Evolutionary conservation across 2,113 vertebrate species (phyloP).

Genomic region (Terrapene triunguis): DNA sequence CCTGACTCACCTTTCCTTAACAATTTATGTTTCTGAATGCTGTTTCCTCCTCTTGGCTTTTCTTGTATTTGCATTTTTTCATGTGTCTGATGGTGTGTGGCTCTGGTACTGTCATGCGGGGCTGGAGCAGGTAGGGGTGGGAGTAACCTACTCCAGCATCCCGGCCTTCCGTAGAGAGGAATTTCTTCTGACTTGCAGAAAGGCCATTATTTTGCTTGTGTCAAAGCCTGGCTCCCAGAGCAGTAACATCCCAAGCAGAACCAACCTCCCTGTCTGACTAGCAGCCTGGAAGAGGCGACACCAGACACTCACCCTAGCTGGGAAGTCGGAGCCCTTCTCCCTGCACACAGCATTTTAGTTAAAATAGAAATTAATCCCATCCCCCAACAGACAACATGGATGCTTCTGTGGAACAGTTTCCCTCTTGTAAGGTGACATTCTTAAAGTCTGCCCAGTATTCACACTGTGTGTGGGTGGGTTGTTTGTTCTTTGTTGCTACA

Average conservation of each 20-base stretch:
- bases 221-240: background rate
- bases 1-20: background rate
- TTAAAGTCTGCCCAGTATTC: background rate
- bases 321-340: accelerated
- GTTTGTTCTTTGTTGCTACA: conserved; percentile 5
- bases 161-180: background rate
- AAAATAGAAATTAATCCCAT: background rate
- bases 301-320: background rate
- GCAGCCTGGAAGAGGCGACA: background rate
- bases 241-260: background rate
- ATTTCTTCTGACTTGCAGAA: background rate
- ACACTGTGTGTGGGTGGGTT: background rate
- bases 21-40: background rate
- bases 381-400: background rate
- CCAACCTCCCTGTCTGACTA: background rate
- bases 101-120: background rate
- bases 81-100: background rate
- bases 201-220: background rate
- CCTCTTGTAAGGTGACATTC: background rate
- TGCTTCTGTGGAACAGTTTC: background rate
- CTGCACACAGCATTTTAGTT: background rate
- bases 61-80: background rate
- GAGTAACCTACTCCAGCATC: background rate
- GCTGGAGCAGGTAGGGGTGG: background rate
- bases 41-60: too few species aligned